These are phyloP conservation scores for Myiagra hebetior DNA, from an alignment of 2,113 vertebrate genomes.

Conservation along the genomic window DNA sequence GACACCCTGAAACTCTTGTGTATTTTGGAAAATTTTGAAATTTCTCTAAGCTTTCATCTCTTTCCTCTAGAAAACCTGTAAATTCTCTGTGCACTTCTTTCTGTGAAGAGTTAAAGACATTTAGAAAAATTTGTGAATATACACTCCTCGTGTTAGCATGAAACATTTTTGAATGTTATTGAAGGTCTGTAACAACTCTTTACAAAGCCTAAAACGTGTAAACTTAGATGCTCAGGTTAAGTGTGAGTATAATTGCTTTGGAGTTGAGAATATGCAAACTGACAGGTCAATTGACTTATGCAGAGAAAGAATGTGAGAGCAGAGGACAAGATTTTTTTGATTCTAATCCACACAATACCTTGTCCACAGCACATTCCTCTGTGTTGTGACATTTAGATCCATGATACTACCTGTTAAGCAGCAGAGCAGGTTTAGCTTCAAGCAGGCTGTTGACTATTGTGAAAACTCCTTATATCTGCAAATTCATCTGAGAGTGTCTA, in stretches of 20 bases:
- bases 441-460: neutral
- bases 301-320: neutral
- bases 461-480: neutral
- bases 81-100: neutral
- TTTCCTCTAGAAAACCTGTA: neutral
- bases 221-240: neutral
- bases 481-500: neutral
- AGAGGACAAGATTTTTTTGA: neutral
- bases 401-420: neutral
- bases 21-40: neutral
- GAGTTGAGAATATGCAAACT: neutral
- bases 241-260: neutral
- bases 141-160: neutral
- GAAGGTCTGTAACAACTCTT: neutral
- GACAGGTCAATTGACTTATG: neutral
- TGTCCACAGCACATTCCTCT: neutral
- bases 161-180: neutral
- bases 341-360: rapidly evolving
- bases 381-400: neutral
- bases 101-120: neutral
- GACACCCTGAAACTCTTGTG: neutral
- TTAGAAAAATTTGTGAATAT: neutral
- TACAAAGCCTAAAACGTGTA: neutral
- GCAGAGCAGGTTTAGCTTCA: rapidly evolving
- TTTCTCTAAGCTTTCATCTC: neutral